Evolutionary conservation across 1,140 invertebrate species (phyloP).

Genomic region (Bombus ignitus): DNA sequence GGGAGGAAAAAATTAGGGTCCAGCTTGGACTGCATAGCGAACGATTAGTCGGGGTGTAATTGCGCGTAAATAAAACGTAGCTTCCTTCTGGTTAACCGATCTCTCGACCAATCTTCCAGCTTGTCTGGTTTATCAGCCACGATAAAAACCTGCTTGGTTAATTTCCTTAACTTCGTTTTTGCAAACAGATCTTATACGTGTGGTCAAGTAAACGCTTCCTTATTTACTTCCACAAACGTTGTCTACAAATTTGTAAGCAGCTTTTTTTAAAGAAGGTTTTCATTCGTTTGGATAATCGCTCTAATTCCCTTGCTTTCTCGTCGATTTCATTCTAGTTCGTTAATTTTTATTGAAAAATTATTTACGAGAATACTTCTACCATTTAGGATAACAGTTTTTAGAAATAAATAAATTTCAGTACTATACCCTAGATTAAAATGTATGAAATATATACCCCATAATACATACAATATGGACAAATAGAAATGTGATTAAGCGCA

Average conservation of each 20-base stretch:
- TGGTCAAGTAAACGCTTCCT: background rate
- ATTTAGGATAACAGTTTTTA: too few species aligned
- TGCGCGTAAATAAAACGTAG: conserved; percentile 67
- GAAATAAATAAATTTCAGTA: too few species aligned
- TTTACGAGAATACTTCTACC: too few species aligned
- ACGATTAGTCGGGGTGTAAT: conserved; percentile 67
- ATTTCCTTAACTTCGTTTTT: conserved; percentile 11
- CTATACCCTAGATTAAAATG: too few species aligned
- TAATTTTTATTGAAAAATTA: too few species aligned
- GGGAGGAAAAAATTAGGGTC: conserved; percentile 31
- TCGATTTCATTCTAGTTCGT: too few species aligned
- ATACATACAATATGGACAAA: too few species aligned
- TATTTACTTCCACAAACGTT: background rate
- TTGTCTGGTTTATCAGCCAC: conserved; percentile 4
- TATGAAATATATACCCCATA: too few species aligned
- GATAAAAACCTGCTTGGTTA: conserved; percentile 16
- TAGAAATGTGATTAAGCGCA: too few species aligned
- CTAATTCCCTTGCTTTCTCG: background rate
- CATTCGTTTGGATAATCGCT: background rate
- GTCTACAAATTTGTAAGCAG: background rate
- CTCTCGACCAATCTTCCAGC: conserved; percentile 15
- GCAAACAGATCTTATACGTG: too few species aligned
- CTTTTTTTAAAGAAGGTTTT: background rate
- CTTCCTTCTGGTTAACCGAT: conserved; percentile 41
- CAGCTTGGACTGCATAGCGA: conserved; percentile 11